Evolutionary conservation across 2,888 invertebrate species (phyloP).

Genomic region (Scaptomyza tumidula): DNA sequence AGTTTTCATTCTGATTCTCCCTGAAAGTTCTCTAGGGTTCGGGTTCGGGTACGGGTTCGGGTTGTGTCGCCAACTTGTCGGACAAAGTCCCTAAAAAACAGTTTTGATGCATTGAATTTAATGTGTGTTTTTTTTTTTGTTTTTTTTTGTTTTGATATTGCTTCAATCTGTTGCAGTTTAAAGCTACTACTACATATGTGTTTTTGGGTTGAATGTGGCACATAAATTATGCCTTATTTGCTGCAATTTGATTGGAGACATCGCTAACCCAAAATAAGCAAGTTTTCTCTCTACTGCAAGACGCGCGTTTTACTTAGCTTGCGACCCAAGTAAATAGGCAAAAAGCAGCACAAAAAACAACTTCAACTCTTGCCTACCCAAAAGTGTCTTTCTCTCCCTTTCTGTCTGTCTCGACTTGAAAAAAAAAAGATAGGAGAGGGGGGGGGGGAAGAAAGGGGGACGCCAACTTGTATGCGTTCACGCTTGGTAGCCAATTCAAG

Average conservation of each 20-base stretch:
- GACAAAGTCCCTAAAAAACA: constrained; percentile 26
- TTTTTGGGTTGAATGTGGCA: constrained; percentile 40
- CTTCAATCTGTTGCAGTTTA: constrained; percentile 57
- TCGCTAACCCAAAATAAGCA: background rate
- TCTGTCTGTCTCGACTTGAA: constrained; percentile 34
- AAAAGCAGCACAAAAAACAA: constrained; percentile 14
- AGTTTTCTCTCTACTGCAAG: constrained; percentile 15
- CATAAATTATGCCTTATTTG: constrained; percentile 70
- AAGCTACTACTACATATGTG: constrained; percentile 21
- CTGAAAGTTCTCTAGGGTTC: background rate
- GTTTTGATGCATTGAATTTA: constrained; percentile 52
- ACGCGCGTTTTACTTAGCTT: constrained; percentile 33
- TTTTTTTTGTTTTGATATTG: constrained; percentile 12
- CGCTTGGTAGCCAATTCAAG: constrained; percentile 79
- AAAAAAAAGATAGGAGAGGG: background rate
- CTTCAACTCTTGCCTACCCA: constrained; percentile 39
- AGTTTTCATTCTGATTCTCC: background rate
- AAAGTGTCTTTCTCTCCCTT: constrained; percentile 2
- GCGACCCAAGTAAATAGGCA: constrained; percentile 44
- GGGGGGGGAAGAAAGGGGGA: background rate
- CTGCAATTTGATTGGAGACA: constrained; percentile 70
- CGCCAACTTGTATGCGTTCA: constrained; percentile 76
- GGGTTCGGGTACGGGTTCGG: background rate
- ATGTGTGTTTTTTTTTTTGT: background rate
- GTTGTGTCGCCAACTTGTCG: constrained; percentile 39